Evolutionary conservation across 2,888 invertebrate species (phyloP), one percentile per base, ranked within the genome.

Genomic region (Tetramorium bicarinatum): DNA sequence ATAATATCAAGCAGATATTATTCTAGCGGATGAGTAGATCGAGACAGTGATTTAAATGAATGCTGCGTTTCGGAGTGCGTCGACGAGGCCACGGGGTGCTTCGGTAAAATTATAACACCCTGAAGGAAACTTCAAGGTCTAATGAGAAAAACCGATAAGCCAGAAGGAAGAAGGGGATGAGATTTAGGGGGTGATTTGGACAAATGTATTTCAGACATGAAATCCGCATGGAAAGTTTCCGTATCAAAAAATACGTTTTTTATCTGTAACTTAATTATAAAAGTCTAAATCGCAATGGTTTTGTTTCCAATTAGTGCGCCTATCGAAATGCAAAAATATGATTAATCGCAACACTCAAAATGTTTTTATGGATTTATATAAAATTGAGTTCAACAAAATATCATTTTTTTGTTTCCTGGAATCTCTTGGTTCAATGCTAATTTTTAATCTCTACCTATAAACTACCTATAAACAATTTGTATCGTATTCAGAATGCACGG

Each of bases 1-100:
- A n/a, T 49, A 29, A 49, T 29, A 18, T 6, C 25, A 18, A 49
- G 4, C 25, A 4, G 25, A n/a, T n/a, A n/a, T n/a, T n/a, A n/a
- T n/a, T n/a, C n/a, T n/a, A 21, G 49, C 44, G 44, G 21, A 25
- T 2, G 62, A 7, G 34, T 21, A 25, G 8, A 41, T 25, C 4
- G n/a, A 47, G 34, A 38, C 34, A 47, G 13, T 49, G 61, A 75
- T 34, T 61, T 21, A 49, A 62, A 75, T 62, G 49, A 62, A 75
- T 21, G 21, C 47, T 21, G 21, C 47, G 21, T 29, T 29, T 59
- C 25, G 15, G 3, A 21, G 29, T 15, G 9, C 34, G 52, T 54
- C 21, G 54, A 52, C 21, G 21, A 11, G 25, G 47, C 4, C 29
- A 67, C 25, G 21, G 3, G 21, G 3, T 2, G 29, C 29, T 18